Conservation (phyloP, 2,797 vertebrate species). For the Gastrophryne carolinensis region DNA sequence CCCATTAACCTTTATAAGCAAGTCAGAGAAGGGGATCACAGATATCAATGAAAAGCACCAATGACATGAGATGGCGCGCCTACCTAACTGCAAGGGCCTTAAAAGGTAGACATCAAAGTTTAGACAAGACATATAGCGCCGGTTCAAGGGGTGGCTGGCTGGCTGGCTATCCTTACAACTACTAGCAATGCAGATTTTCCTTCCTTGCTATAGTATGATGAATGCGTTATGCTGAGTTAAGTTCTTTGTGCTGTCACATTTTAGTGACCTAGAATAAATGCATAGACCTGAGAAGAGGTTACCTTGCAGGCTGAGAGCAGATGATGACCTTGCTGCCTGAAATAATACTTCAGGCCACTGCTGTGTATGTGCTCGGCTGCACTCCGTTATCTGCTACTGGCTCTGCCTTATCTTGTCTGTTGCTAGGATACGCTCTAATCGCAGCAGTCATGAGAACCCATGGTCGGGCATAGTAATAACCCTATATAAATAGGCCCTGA, state of each 20-base stretch:
- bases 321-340: background rate
- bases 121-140: too few species aligned
- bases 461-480: constrained; percentile 8
- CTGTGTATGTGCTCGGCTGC: background rate
- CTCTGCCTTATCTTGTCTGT: constrained; percentile 20
- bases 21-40: too few species aligned
- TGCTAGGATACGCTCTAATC: constrained; percentile 36
- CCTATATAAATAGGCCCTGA: constrained; percentile 16
- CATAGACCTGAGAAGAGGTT: background rate
- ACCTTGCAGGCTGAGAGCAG: constrained; percentile 9
- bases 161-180: too few species aligned
- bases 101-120: too few species aligned
- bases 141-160: too few species aligned
- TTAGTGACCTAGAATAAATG: constrained; percentile 8
- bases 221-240: background rate
- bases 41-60: too few species aligned
- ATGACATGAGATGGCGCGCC: too few species aligned
- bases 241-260: background rate
- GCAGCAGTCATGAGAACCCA: constrained; percentile 13
- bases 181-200: too few species aligned
- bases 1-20: too few species aligned
- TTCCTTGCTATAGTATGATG: background rate
- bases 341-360: constrained; percentile 9
- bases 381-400: background rate
- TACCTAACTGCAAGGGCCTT: too few species aligned